phyloP scores from a whole-genome alignment of 2,113 vertebrate genomes.

The Lynx canadensis region DNA sequence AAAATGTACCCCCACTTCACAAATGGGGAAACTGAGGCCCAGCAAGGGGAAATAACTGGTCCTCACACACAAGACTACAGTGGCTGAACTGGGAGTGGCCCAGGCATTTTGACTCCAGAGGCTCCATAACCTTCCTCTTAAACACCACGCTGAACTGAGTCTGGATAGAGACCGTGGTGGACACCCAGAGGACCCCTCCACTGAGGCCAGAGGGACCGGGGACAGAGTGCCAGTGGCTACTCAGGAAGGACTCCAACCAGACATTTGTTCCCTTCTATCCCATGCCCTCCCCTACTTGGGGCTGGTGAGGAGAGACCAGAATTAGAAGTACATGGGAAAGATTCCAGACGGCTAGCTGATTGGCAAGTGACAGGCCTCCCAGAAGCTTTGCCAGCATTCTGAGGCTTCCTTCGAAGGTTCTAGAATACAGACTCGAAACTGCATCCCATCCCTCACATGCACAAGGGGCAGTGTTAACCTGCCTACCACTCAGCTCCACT shows the following conservation, averaged over 20 bases:
- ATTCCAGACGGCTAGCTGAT: neutral
- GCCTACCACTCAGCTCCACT: neutral
- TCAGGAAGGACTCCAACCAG: neutral
- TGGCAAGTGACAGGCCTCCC: neutral
- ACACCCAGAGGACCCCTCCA: neutral
- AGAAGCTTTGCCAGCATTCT: neutral
- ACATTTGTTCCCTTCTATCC: neutral
- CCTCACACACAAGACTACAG: fast-evolving
- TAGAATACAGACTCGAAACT: neutral
- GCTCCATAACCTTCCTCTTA: neutral
- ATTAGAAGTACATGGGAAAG: neutral
- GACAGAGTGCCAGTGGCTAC: neutral
- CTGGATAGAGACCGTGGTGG: neutral
- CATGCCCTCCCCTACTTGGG: neutral
- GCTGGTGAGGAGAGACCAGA: neutral
- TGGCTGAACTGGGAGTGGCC: neutral
- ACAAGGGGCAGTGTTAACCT: neutral
- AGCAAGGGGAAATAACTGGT: neutral
- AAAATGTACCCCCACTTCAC: neutral
- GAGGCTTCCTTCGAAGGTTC: neutral
- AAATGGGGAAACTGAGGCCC: neutral
- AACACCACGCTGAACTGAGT: neutral
- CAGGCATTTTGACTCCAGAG: neutral
- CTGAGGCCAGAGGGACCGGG: neutral
- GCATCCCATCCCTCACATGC: fast-evolving